Evolutionary conservation across 2,113 vertebrate genomes (phyloP).

Genomic region (Takifugu bimaculatus): DNA sequence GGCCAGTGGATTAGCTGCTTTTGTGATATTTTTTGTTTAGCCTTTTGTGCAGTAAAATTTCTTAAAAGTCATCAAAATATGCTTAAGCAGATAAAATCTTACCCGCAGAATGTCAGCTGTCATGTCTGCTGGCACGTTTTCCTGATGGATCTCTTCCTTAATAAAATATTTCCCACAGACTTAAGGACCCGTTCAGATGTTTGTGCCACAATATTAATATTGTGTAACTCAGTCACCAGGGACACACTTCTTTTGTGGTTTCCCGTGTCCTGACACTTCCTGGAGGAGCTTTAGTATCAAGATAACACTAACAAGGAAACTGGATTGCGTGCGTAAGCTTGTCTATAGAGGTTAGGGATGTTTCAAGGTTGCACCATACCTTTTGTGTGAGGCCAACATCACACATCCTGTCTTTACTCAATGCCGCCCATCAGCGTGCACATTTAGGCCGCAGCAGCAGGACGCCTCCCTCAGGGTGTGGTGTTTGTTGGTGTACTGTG

Average conservation of each 20-base stretch:
- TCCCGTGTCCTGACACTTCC: not conserved
- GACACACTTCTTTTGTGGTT: not conserved
- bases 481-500: conserved; percentile 19
- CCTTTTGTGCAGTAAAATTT: too few relatives aligned
- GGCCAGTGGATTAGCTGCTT: not conserved
- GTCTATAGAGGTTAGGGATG: not conserved
- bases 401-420: conserved; percentile 46
- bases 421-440: not conserved
- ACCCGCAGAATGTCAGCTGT: too few relatives aligned
- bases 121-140: conserved; percentile 11
- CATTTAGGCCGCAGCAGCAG: conserved; percentile 9
- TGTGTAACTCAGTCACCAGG: too few relatives aligned
- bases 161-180: too few relatives aligned
- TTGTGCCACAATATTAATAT: too few relatives aligned
- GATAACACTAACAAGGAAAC: conserved; percentile 17
- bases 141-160: conserved; percentile 23
- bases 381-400: conserved; percentile 27
- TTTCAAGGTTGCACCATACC: conserved; percentile 32
- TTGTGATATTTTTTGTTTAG: not conserved
- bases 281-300: conserved; percentile 5
- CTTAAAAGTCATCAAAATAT: too few relatives aligned
- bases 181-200: too few relatives aligned
- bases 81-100: too few relatives aligned
- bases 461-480: conserved; percentile 25
- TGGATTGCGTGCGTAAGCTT: conserved; percentile 3